Percentiles rank a stretch among this genome's conserved stretches.
Evolutionary conservation across 2,113 vertebrate genomes (phyloP).

Genomic region (Scolopax mira): DNA sequence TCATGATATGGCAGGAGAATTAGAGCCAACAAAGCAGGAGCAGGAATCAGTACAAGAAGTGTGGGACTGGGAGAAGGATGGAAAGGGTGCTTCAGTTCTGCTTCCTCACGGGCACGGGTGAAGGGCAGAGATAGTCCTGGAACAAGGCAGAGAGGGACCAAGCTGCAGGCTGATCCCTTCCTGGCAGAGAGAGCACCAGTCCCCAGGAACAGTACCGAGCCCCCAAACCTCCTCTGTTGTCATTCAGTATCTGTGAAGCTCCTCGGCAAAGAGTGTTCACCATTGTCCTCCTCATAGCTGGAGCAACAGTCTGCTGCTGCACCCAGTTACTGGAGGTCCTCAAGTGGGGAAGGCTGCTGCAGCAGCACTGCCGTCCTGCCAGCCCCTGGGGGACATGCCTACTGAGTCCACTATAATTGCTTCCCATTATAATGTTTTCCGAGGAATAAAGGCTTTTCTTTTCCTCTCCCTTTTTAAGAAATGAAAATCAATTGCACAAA

Average conservation of each 20-base stretch:
- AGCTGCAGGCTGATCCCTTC: not conserved
- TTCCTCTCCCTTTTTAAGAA: not conserved
- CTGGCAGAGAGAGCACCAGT: not conserved
- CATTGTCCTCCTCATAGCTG: fast-evolving
- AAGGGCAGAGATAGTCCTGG: not conserved
- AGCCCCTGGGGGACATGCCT: not conserved
- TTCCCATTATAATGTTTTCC: not conserved
- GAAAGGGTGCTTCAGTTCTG: not conserved
- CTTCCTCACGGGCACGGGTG: not conserved
- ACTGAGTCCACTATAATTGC: fast-evolving
- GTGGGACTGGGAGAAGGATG: not conserved
- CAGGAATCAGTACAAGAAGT: not conserved
- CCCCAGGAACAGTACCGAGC: fast-evolving
- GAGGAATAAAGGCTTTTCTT: not conserved
- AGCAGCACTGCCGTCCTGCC: not conserved
- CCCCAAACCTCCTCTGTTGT: not conserved
- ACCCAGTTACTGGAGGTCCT: fast-evolving
- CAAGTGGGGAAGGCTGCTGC: not conserved
- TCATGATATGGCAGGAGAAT: not conserved
- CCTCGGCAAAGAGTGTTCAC: not conserved
- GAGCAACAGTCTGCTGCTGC: fast-evolving
- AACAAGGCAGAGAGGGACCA: not conserved
- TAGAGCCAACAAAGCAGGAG: not conserved
- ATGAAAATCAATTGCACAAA: not conserved
- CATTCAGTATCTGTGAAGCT: not conserved